Evolutionary conservation across 30 jellyfish, hydroid and myxozoan species (phyloP), one percentile per base, ranked within the genome.

Genomic region (Catostylus mosaicus): DNA sequence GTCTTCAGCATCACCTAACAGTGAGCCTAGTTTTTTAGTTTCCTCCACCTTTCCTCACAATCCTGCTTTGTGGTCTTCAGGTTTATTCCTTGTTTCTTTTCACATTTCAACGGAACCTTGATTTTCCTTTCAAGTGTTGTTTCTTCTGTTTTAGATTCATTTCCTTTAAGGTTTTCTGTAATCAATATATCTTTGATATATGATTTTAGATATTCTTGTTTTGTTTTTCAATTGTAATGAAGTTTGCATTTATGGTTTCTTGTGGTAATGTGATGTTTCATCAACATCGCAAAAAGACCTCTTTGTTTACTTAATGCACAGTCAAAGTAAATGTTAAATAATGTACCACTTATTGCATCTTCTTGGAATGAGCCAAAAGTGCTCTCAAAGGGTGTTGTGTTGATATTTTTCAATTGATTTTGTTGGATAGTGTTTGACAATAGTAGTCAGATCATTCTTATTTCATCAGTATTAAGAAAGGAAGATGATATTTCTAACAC

Each of bases 311-410:
- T 74, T 45, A 74, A 45, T 24, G 79, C 86, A 74, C 50, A 79
- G 27, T 74, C 86, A 74, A 74, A 74, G n/a, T 74, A 74, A 32
- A 74, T 74, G 86, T 45, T 74, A 47, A n/a, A 54, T 74, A 74
- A 74, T 74, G 86, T 74, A 48, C 86, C 86, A 74, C 73, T 74
- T 48, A 74, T 45, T 74, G 86, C 86, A 74, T 74, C 77, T 74
- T 52, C 86, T 74, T 76, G 80, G 88, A 81, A 64, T 52, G 88
- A 76, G 43, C 88, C 88, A 51, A 76, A 48, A 61, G 50, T 52
- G 88, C 75, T 73, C 29, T 47, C 54, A 73, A 47, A 43, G 29
- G 86, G 86, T 31, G 40, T 50, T 77, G 80, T 73, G 60, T 73
- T 73, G 86, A 73, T 31, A 77, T 73, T 73, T 9, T 30, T 73